These are phyloP conservation scores for Polyergus mexicanus DNA, from an alignment of 1,140 invertebrate species.

Conservation along the genomic window DNA sequence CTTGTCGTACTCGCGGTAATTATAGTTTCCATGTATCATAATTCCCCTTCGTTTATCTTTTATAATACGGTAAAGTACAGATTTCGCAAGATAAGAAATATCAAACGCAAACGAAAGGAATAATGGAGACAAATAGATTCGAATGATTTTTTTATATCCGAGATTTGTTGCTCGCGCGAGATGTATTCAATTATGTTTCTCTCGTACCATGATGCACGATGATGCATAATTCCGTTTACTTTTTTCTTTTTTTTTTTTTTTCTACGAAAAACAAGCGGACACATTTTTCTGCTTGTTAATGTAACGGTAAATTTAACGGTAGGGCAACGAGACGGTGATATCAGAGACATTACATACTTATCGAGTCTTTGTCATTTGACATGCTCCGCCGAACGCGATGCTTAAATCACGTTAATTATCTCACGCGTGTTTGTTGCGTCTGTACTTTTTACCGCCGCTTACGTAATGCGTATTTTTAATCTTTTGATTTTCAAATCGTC, in stretches of 20 bases:
- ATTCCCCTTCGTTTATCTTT: slow-evolving; percentile 22
- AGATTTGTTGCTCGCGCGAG: background rate
- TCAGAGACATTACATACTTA: slow-evolving; percentile 64
- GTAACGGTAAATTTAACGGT: slow-evolving; percentile 28
- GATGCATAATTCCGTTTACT: background rate
- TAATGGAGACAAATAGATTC: background rate
- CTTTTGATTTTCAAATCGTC: slow-evolving; percentile 16
- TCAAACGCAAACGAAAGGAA: background rate
- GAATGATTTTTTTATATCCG: background rate
- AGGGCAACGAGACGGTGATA: slow-evolving; percentile 73
- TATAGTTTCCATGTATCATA: slow-evolving; percentile 27
- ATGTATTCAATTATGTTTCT: slow-evolving; percentile 15
- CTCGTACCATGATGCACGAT: background rate
- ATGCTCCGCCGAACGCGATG: slow-evolving; percentile 71
- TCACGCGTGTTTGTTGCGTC: slow-evolving; percentile 69
- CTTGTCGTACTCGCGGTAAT: background rate
- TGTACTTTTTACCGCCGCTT: slow-evolving; percentile 58
- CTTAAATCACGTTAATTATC: slow-evolving; percentile 81
- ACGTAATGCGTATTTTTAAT: slow-evolving; percentile 52
- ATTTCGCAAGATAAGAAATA: background rate
- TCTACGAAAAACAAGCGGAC: background rate
- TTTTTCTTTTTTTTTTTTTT: slow-evolving; percentile 2
- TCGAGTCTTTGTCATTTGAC: slow-evolving; percentile 70
- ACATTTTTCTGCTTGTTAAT: slow-evolving; percentile 13
- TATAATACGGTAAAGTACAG: slow-evolving; percentile 6